phyloP scores from a whole-genome alignment of 2,888 invertebrate genomes.

The Allolobophora icterica region DNA sequence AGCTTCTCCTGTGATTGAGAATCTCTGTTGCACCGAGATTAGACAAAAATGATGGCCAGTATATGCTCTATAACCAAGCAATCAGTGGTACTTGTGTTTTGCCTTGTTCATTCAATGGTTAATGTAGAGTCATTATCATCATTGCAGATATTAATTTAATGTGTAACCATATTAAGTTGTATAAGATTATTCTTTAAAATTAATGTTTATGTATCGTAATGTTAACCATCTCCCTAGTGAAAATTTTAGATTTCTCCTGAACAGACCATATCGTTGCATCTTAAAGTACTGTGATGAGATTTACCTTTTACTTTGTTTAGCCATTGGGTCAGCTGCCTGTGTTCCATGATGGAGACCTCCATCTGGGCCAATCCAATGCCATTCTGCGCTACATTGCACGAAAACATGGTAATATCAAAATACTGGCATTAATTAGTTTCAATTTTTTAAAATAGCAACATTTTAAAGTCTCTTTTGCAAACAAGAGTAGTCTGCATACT shows the following conservation, averaged over 20 bases:
- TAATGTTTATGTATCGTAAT: too few species aligned
- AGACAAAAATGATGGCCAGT: too few species aligned
- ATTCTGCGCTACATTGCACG: constrained; percentile 54
- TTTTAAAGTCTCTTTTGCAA: neutral
- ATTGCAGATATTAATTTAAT: too few species aligned
- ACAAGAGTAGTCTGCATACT: neutral
- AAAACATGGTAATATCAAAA: constrained; percentile 51
- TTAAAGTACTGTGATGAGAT: neutral
- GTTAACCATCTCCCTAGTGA: neutral
- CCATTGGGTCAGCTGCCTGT: constrained; percentile 54
- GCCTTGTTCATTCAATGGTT: too few species aligned
- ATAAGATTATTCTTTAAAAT: too few species aligned
- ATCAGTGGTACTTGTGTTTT: too few species aligned
- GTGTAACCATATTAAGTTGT: too few species aligned
- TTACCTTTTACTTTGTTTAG: constrained; percentile 42
- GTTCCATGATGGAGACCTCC: constrained; percentile 48
- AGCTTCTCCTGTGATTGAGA: too few species aligned
- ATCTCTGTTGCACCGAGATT: too few species aligned
- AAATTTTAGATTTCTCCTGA: neutral
- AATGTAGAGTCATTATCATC: too few species aligned
- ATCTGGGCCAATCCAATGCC: constrained; percentile 55
- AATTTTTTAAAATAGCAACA: neutral
- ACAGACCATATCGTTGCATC: too few species aligned
- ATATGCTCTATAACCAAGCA: too few species aligned
- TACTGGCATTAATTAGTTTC: neutral